Evolutionary conservation across 2,113 vertebrate genomes (phyloP).

Genomic region (Rutilus rutilus): DNA sequence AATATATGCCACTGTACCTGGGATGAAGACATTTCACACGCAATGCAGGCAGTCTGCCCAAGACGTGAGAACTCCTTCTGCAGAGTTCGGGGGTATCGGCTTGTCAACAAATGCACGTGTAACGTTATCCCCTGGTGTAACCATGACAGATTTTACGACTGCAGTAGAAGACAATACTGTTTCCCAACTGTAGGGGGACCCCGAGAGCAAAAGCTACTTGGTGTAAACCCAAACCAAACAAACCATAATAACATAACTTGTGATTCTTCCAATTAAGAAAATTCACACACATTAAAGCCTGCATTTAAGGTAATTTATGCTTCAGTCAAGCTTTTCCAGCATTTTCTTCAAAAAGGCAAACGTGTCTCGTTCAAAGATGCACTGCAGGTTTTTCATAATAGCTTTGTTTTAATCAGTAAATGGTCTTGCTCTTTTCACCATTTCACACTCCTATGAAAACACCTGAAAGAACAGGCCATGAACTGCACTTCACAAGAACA

Average conservation of each 20-base stretch:
- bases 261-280: not conserved
- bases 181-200: too few relatives aligned
- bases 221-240: too few relatives aligned
- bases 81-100: too few relatives aligned
- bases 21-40: too few relatives aligned
- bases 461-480: not conserved
- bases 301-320: not conserved
- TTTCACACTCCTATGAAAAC: not conserved
- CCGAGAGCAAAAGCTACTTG: too few relatives aligned
- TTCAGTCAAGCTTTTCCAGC: not conserved
- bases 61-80: too few relatives aligned
- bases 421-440: not conserved
- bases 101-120: too few relatives aligned
- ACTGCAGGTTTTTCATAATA: not conserved
- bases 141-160: too few relatives aligned
- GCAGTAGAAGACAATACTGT: too few relatives aligned
- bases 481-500: not conserved
- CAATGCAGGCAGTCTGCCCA: too few relatives aligned
- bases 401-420: conserved; percentile 17
- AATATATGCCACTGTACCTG: too few relatives aligned
- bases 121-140: too few relatives aligned
- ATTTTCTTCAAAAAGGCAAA: conserved; percentile 5
- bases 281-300: not conserved
- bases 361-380: not conserved
- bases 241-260: not conserved